Conservation (phyloP, 2,888 invertebrate species). For the Rhagonycha lutea region DNA sequence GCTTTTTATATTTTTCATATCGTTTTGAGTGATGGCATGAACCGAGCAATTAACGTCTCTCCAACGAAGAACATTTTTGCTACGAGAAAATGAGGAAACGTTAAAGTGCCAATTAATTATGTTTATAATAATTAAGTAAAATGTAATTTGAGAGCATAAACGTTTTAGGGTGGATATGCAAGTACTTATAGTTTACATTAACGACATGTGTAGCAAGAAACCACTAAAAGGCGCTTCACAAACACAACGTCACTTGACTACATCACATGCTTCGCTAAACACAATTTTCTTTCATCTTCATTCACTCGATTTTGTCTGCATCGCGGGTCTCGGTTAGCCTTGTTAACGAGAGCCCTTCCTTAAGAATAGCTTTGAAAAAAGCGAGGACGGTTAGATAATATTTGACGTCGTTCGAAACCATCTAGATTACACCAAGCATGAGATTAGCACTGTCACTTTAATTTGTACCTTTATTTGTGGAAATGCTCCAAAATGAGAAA, state of each 20-base stretch:
- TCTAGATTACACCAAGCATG: slow-evolving; percentile 38
- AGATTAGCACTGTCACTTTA: slow-evolving; percentile 33
- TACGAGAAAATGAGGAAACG: not conserved
- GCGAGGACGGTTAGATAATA: slow-evolving; percentile 34
- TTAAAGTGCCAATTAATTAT: not conserved
- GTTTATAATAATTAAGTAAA: not conserved
- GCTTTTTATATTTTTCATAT: not conserved
- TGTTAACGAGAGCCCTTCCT: slow-evolving; percentile 35
- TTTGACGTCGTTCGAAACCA: slow-evolving; percentile 33
- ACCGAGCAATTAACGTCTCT: not conserved
- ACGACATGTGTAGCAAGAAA: slow-evolving; percentile 16
- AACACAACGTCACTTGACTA: slow-evolving; percentile 32
- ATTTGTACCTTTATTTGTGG: slow-evolving; percentile 30
- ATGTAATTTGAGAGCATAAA: not conserved
- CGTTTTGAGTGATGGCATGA: not conserved
- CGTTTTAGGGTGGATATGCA: not conserved
- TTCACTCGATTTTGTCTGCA: slow-evolving; percentile 30
- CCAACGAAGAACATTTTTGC: not conserved
- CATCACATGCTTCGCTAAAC: slow-evolving; percentile 39
- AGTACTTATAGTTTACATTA: slow-evolving; percentile 9
- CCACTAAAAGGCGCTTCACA: slow-evolving; percentile 27
- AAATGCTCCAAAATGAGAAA: slow-evolving; percentile 5
- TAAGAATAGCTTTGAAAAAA: slow-evolving; percentile 34
- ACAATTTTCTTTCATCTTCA: slow-evolving; percentile 44
- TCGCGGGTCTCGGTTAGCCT: slow-evolving; percentile 29